Evolutionary conservation across 2,797 vertebrate genomes (phyloP).

Genomic region (Protonibea diacanthus): DNA sequence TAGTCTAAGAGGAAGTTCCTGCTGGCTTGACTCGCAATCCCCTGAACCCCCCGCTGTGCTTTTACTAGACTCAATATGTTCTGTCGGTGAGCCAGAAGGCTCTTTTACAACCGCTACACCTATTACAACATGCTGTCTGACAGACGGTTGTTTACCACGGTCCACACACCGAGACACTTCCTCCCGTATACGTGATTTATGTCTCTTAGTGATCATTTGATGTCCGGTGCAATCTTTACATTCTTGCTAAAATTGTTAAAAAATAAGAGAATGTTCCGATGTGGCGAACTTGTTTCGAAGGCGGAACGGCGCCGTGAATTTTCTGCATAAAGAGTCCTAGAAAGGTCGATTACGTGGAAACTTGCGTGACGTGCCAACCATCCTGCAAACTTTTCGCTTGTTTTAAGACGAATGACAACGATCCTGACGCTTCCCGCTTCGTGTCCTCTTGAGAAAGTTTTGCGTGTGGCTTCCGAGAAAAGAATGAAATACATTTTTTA

Average conservation of each 20-base stretch:
- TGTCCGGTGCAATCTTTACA: not conserved
- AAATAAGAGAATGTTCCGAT: not conserved
- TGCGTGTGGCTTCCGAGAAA: not conserved
- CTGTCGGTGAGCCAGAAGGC: slow-evolving; percentile 65
- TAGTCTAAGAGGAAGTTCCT: slow-evolving; percentile 60
- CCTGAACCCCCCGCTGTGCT: slow-evolving; percentile 46
- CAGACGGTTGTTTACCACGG: slow-evolving; percentile 25
- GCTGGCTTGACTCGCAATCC: slow-evolving; percentile 49
- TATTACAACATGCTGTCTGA: slow-evolving; percentile 29
- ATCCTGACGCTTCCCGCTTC: not conserved
- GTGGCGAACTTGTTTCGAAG: not conserved
- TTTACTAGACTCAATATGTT: slow-evolving; percentile 68
- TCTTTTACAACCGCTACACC: slow-evolving; percentile 56
- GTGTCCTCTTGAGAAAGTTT: not conserved
- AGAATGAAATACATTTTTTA: not conserved
- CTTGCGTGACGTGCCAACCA: not conserved
- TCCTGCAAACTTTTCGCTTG: not conserved
- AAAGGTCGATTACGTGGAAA: slow-evolving; percentile 18
- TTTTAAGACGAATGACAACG: not conserved
- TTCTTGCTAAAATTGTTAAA: not conserved
- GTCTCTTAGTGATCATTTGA: not conserved
- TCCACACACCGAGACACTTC: slow-evolving; percentile 2
- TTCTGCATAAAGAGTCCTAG: not conserved
- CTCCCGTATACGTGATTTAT: not conserved
- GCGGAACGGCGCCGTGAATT: not conserved